A percentile compares a stretch with the other conserved stretches of the same genome.
phyloP scores from a whole-genome alignment of 2,113 vertebrate genomes.

The Vidua chalybeata region DNA sequence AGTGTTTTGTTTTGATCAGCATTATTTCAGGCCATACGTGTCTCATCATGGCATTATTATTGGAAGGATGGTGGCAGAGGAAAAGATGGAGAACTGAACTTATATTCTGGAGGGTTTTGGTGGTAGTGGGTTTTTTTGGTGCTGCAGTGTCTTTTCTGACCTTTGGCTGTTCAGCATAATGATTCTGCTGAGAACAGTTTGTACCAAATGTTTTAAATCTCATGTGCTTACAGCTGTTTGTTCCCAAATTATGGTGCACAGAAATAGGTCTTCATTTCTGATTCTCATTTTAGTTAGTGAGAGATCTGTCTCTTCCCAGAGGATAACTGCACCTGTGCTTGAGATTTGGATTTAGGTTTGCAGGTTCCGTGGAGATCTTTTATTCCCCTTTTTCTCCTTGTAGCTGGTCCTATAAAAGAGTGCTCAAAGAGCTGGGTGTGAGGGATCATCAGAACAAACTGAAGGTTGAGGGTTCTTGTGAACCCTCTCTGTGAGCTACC shows the following conservation, averaged over 20 bases:
- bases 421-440: not conserved
- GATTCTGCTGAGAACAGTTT: not conserved
- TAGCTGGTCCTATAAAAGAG: not conserved
- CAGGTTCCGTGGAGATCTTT: not conserved
- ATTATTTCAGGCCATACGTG: accelerated
- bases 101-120: not conserved
- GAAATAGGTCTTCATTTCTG: not conserved
- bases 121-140: not conserved
- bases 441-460: not conserved
- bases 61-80: not conserved
- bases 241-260: not conserved
- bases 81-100: not conserved
- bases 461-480: not conserved
- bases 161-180: not conserved
- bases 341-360: not conserved
- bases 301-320: not conserved
- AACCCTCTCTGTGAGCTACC: not conserved
- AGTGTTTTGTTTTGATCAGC: not conserved
- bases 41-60: not conserved
- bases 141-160: not conserved
- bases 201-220: not conserved
- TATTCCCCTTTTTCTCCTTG: not conserved
- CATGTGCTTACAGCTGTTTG: not conserved
- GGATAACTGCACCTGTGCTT: not conserved
- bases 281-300: not conserved